phyloP scores from a whole-genome alignment of 2,797 vertebrate species.

The Oreonectes daqikongensis region DNA sequence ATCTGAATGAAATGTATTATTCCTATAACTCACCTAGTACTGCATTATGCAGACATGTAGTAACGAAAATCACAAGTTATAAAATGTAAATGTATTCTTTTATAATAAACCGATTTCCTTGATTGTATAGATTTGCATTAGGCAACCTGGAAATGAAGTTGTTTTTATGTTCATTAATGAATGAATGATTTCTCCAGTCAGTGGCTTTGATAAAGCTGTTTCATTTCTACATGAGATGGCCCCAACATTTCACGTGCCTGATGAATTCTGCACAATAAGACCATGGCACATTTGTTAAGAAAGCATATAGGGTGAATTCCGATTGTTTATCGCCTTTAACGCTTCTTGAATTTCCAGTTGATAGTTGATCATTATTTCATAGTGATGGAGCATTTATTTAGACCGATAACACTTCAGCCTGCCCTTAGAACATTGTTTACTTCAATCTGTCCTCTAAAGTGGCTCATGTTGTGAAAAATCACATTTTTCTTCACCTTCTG shows the following conservation, averaged over 20 bases:
- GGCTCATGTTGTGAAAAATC: neutral
- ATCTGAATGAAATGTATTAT: conserved; percentile 18
- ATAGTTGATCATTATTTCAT: conserved; percentile 1
- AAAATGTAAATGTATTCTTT: too few relatives aligned
- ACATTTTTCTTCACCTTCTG: neutral
- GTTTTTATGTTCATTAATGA: neutral
- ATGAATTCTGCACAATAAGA: neutral
- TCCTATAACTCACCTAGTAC: neutral
- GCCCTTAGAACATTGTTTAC: neutral
- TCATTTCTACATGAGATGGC: neutral
- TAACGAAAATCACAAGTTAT: too few relatives aligned
- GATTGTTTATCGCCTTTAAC: neutral
- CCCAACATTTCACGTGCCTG: neutral
- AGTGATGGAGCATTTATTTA: neutral
- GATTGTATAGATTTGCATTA: too few relatives aligned
- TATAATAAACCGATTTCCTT: too few relatives aligned
- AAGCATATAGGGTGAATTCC: neutral
- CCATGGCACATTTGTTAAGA: neutral
- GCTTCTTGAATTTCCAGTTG: neutral
- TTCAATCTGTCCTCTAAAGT: conserved; percentile 5
- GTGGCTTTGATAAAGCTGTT: neutral
- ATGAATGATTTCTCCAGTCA: neutral
- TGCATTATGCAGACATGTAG: too few relatives aligned
- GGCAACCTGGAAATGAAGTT: neutral
- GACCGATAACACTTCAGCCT: neutral